Evolutionary conservation across 2,113 vertebrate species (phyloP).

Genomic region (Chionodraco myersi): DNA sequence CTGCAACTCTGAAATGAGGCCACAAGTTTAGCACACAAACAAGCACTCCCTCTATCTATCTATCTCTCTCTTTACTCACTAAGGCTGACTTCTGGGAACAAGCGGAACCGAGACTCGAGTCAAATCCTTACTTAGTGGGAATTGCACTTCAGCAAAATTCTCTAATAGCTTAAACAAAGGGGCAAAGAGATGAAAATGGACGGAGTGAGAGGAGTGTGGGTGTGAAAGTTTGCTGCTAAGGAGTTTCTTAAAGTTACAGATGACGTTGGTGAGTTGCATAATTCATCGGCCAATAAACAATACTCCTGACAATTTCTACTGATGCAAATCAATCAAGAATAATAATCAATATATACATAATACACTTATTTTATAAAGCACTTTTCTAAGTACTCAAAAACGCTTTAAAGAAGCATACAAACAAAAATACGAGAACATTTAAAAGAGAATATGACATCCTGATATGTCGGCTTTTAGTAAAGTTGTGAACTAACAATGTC

Average conservation of each 20-base stretch:
- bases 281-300: background rate
- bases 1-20: conserved; percentile 56
- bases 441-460: background rate
- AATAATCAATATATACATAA: no score
- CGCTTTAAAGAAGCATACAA: no score
- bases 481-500: background rate
- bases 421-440: background rate
- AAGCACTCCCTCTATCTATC: conserved; percentile 14
- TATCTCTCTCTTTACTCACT: conserved; percentile 5
- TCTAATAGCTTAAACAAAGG: conserved; percentile 63
- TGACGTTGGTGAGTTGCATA: background rate
- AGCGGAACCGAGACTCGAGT: conserved; percentile 34
- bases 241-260: conserved; percentile 1
- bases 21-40: conserved; percentile 59
- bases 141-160: conserved; percentile 64
- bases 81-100: conserved; percentile 57
- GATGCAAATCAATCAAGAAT: background rate
- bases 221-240: background rate
- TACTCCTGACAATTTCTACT: background rate
- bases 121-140: conserved; percentile 53
- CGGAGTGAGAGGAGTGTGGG: background rate
- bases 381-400: no score
- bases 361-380: no score
- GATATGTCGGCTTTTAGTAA: background rate
- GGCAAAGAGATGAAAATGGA: conserved; percentile 39